These are phyloP conservation scores for Petromus typicus DNA, from an alignment of 2,113 vertebrate species.

Conservation along the genomic window DNA sequence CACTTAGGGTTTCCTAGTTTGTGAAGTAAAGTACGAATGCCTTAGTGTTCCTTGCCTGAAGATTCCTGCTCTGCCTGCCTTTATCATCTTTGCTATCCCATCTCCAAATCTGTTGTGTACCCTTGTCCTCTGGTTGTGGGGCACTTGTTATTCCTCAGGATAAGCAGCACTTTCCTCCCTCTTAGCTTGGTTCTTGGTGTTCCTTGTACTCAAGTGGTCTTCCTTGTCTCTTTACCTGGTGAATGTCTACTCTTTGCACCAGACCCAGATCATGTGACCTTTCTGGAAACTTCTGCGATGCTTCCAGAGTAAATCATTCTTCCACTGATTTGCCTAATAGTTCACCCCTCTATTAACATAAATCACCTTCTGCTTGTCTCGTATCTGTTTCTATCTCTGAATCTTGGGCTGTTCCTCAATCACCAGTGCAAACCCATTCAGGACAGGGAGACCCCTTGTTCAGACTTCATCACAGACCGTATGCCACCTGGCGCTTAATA, in stretches of 20 bases:
- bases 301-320: not conserved
- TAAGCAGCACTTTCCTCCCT: not conserved
- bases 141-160: not conserved
- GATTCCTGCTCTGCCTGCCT: not conserved
- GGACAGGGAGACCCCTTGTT: not conserved
- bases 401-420: not conserved
- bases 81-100: not conserved
- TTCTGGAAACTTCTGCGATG: constrained; percentile 37
- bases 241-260: not conserved
- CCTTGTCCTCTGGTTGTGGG: not conserved
- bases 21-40: not conserved
- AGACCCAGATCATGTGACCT: not conserved
- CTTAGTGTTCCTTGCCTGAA: not conserved
- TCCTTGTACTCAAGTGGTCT: not conserved
- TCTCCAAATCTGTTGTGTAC: not conserved
- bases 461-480: not conserved
- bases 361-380: not conserved
- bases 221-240: not conserved
- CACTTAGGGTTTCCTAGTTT: not conserved
- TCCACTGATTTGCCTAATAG: not conserved
- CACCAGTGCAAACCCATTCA: not conserved
- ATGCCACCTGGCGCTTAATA: not conserved
- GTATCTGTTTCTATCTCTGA: not conserved
- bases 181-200: not conserved
- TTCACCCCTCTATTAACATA: not conserved